Conservation (phyloP, 2,113 vertebrate species). For the Abramis brama region DNA sequence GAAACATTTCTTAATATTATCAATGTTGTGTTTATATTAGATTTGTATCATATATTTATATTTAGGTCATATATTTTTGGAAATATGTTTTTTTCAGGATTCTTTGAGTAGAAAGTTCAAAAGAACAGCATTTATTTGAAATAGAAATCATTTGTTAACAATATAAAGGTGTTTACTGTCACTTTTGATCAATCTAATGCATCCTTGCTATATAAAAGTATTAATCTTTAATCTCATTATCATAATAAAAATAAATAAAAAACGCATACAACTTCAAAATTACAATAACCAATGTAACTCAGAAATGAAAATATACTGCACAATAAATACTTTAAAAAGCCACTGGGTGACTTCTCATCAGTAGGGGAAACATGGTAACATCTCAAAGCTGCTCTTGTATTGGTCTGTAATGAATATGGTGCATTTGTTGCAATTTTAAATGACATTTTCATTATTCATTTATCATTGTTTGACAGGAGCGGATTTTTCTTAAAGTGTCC, state of each 20-base stretch:
- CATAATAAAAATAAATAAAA: not conserved
- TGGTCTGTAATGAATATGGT: not conserved
- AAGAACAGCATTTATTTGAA: not conserved
- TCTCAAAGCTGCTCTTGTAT: not conserved
- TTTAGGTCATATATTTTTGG: not conserved
- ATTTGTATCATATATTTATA: too few species aligned
- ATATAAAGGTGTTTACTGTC: not conserved
- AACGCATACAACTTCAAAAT: not conserved
- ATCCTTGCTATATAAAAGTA: not conserved
- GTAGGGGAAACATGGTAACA: not conserved
- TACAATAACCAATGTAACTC: not conserved
- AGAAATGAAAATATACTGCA: not conserved
- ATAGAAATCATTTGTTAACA: not conserved
- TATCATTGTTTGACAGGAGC: conserved; percentile 43
- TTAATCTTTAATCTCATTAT: not conserved
- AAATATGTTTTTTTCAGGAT: not conserved
- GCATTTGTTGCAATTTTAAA: not conserved
- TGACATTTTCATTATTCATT: not conserved
- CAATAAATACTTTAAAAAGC: not conserved
- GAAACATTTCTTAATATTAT: not conserved
- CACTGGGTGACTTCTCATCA: not conserved
- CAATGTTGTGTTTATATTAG: not conserved
- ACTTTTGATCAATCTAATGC: not conserved
- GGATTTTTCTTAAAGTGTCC: conserved; percentile 80
- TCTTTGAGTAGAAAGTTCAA: not conserved